Base-by-base conservation (phyloP, 2,888 invertebrate genomes). In the Torymus auratus region DNA sequence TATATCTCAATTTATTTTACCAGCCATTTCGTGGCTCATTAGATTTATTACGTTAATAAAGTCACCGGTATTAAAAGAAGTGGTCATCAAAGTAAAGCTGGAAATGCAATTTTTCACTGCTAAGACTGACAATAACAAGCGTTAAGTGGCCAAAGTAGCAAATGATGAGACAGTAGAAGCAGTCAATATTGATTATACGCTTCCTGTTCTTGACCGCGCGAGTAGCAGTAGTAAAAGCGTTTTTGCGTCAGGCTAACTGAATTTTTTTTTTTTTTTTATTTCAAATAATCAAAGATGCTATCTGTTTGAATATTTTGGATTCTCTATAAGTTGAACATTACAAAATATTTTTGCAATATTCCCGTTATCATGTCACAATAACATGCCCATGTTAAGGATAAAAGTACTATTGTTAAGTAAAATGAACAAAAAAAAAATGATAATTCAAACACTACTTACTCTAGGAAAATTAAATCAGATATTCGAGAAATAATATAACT, bases 161-260 rank as follows among this genome's bases (percentile, higher is more conserved):
- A 73, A 64, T 41, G 64, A 41, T 62, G 17, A 28, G 73, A 64
- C 73, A 62, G 28, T 28, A 28, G 28, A 13, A 62, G 53, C 73
- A 64, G 73, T 73, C 73, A 53, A 73, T 64, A 73, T 62, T 73
- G 64, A 73, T 73, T 64, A 64, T 53, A 12, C 73, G 53, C 62
- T 53, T 62, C 28, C 62, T 2, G 17, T 17, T 58, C 75, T 75
- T 75, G 75, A 67, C 75, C 60, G 67, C 60, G 7, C 41, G 7
- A 7, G 7, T 3, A 2, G 2, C 60, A 60, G 67, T 75, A 28
- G 68, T 75, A 68, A 61, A 67, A 69, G 28, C 20, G 14, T 28
- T 12, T 28, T 41, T 62, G 2, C 15, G 64, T 28, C 56, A 53
- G 73, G 15, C 20, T 5, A 13, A 55, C 41, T 52, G 41, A 15